Conservation (phyloP, 53 echinoderm and acorn worm species). For the Holothuria scabra region DNA sequence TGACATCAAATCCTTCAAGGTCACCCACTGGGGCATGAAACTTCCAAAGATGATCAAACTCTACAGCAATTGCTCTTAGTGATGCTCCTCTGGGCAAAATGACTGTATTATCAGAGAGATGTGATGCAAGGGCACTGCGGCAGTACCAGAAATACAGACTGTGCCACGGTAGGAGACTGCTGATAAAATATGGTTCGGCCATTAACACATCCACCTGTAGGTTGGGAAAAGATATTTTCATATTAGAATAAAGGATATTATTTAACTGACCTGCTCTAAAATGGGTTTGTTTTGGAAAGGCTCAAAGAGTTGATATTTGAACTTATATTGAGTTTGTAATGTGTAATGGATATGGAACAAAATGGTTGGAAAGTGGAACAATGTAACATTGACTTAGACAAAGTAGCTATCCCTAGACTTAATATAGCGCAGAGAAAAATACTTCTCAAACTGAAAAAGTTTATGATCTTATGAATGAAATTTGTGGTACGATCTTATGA, state of each 20-base stretch:
- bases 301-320: no score
- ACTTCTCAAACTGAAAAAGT: no score
- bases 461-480: no score
- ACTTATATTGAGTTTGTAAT: no score
- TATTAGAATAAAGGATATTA: background rate
- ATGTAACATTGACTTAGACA: no score
- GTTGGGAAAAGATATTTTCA: background rate
- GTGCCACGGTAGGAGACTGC: conserved; percentile 87
- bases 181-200: conserved; percentile 83
- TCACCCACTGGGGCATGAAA: conserved; percentile 84
- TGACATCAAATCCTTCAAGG: conserved; percentile 88
- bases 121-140: conserved; percentile 50
- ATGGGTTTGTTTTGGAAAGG: no score
- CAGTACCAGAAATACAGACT: conserved; percentile 94
- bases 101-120: conserved; percentile 55
- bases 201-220: conserved; percentile 82
- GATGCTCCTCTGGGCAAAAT: conserved; percentile 75
- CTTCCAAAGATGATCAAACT: conserved; percentile 98
- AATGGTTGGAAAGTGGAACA: no score
- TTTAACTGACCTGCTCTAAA: background rate
- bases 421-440: no score
- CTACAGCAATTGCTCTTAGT: conserved; percentile 78
- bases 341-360: no score
- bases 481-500: no score
- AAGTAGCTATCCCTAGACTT: no score